Evolutionary conservation across 2,888 invertebrate species (phyloP).

Genomic region (Adelphocoris suturalis): DNA sequence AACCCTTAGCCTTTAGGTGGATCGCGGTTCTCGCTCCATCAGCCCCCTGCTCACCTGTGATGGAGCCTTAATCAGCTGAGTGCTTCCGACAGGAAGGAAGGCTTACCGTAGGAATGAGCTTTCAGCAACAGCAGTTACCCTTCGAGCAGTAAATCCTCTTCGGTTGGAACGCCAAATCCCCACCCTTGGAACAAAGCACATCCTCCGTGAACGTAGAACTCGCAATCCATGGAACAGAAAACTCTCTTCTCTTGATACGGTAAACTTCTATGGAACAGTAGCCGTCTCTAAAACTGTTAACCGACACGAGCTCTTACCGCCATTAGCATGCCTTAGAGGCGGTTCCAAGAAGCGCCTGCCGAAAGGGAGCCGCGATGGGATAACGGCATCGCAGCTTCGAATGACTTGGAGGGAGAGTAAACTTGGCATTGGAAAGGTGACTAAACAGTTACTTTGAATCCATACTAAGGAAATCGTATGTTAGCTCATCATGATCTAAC

Average conservation of each 20-base stretch:
- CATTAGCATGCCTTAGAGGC: not conserved
- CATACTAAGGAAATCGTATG: too few relatives aligned
- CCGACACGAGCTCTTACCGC: not conserved
- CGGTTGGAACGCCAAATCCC: not conserved
- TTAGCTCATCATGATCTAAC: too few relatives aligned
- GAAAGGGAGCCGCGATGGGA: not conserved
- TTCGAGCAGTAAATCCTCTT: not conserved
- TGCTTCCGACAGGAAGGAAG: slow-evolving; percentile 2
- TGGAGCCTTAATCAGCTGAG: slow-evolving; percentile 11
- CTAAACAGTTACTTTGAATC: too few relatives aligned
- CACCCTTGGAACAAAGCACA: too few relatives aligned
- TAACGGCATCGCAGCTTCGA: not conserved
- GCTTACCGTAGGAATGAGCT: not conserved
- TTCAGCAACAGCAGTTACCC: not conserved
- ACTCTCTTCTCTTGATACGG: too few relatives aligned
- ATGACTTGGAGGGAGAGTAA: not conserved
- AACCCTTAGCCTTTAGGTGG: too few relatives aligned
- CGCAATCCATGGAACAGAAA: too few relatives aligned
- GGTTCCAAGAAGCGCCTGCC: not conserved
- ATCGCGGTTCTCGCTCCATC: not conserved
- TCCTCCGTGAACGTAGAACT: too few relatives aligned
- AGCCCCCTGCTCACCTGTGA: not conserved
- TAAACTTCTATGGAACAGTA: not conserved
- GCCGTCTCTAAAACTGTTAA: slow-evolving; percentile 1
- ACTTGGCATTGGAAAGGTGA: too few relatives aligned